Percentiles rank a stretch among this genome's conserved stretches.
These are phyloP conservation scores for Lasioglossum vierecki DNA, from an alignment of 2,888 invertebrate genomes.

Conservation along the genomic window DNA sequence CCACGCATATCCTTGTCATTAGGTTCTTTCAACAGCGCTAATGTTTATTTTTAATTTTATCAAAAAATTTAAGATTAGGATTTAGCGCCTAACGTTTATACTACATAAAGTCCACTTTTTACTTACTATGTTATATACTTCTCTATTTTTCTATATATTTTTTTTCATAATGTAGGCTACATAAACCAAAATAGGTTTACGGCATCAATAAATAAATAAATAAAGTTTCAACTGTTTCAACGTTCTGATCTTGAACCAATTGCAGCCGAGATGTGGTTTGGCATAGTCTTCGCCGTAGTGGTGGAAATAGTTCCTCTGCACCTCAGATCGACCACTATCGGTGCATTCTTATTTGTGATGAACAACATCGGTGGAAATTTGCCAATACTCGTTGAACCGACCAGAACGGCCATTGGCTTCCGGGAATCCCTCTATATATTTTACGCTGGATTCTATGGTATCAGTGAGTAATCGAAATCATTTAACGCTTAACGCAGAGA, in stretches of 20 bases:
- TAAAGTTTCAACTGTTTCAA: not conserved
- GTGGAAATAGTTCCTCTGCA: slow-evolving; percentile 94
- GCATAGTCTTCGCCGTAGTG: slow-evolving; percentile 94
- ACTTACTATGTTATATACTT: no score
- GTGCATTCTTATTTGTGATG: slow-evolving; percentile 95
- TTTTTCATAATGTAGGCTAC: no score
- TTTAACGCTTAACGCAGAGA: not conserved
- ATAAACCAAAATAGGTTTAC: no score
- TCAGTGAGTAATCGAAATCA: slow-evolving; percentile 88
- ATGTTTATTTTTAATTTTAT: no score
- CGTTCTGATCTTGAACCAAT: slow-evolving; percentile 57
- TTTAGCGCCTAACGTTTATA: no score
- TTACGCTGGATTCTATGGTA: slow-evolving; percentile 94
- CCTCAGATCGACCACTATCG: slow-evolving; percentile 93
- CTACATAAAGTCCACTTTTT: no score
- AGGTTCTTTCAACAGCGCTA: not conserved
- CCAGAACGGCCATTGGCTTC: slow-evolving; percentile 92
- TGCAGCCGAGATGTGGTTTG: slow-evolving; percentile 97
- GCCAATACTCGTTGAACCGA: slow-evolving; percentile 94
- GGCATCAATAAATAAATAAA: no score
- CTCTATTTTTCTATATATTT: no score
- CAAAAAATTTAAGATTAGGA: no score
- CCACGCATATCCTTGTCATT: no score
- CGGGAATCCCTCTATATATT: slow-evolving; percentile 93
- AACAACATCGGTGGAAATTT: slow-evolving; percentile 96